A percentile compares a stretch with the other conserved stretches of the same genome.
Conservation (phyloP, 2,113 vertebrate genomes). For the Syrrhaptes paradoxus region DNA sequence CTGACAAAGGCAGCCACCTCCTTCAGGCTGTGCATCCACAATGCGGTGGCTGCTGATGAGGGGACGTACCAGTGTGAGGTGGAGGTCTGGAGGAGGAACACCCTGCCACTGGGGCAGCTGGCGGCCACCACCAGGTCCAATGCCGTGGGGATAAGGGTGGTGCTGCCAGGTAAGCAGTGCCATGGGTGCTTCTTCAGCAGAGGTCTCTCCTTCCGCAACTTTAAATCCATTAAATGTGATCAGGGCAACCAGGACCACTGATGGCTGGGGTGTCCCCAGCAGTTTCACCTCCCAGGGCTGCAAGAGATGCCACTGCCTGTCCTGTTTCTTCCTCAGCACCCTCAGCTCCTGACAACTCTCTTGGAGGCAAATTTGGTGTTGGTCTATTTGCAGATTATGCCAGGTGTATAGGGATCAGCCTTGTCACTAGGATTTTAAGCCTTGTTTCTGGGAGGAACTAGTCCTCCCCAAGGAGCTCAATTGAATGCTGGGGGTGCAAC, state of each 20-base stretch:
- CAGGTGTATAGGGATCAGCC: neutral
- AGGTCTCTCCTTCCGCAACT: neutral
- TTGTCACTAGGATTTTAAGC: neutral
- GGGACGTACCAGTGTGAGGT: constrained; percentile 80
- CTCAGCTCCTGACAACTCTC: neutral
- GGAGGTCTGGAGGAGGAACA: constrained; percentile 67
- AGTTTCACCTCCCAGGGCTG: neutral
- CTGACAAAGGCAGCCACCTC: neutral
- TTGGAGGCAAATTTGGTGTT: neutral
- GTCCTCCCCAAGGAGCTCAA: neutral
- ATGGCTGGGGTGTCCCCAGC: neutral
- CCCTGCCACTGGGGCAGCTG: neutral
- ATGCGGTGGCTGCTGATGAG: constrained; percentile 24
- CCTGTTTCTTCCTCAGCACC: neutral
- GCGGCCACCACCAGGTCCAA: constrained; percentile 64
- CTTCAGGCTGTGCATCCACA: constrained; percentile 71
- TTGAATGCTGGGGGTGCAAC: accelerated
- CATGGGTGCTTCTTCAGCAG: neutral
- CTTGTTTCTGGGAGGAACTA: neutral
- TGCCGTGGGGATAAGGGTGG: constrained; percentile 63
- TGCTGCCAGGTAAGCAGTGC: constrained; percentile 76
- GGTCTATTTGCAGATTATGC: neutral
- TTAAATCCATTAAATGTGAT: neutral
- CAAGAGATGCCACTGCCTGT: neutral
- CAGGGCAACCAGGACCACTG: neutral